phyloP scores from a whole-genome alignment of 2,113 vertebrate species.

The Sinosuthora webbiana region DNA sequence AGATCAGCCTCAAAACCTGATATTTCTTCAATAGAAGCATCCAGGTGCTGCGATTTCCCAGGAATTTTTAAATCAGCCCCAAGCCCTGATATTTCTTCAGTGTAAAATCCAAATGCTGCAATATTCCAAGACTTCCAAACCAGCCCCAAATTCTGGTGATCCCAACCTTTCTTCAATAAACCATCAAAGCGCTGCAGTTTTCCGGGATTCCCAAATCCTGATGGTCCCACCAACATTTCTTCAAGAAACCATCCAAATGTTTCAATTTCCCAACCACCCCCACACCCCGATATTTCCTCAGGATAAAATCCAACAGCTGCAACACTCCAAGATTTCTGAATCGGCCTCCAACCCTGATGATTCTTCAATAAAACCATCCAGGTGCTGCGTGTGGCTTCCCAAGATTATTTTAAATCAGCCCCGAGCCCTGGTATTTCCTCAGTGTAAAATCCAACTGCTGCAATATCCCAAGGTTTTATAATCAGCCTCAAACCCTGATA shows the following conservation, averaged over 20 bases:
- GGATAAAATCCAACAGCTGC: neutral
- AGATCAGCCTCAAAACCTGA: neutral
- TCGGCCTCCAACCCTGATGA: no score
- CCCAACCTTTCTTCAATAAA: neutral
- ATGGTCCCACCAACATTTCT: no score
- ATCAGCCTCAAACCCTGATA: neutral
- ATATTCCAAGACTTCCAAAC: neutral
- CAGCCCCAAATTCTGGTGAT: neutral
- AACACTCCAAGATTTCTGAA: neutral
- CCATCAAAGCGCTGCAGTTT: no score
- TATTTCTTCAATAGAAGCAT: neutral
- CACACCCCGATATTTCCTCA: neutral
- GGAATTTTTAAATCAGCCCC: neutral
- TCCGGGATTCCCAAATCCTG: neutral
- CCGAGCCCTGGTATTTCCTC: neutral
- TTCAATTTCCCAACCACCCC: neutral
- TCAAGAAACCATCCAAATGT: neutral
- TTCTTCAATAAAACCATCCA: neutral
- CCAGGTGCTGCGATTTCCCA: fast-evolving
- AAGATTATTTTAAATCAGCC: neutral
- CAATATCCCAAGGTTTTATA: neutral
- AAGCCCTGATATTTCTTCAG: neutral
- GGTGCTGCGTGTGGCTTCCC: fast-evolving
- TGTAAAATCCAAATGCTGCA: neutral
- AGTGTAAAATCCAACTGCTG: neutral